A percentile compares a stretch with the other conserved stretches of the same genome.
These are phyloP conservation scores for Rhingia rostrata DNA, from an alignment of 2,888 invertebrate genomes.

Conservation along the genomic window DNA sequence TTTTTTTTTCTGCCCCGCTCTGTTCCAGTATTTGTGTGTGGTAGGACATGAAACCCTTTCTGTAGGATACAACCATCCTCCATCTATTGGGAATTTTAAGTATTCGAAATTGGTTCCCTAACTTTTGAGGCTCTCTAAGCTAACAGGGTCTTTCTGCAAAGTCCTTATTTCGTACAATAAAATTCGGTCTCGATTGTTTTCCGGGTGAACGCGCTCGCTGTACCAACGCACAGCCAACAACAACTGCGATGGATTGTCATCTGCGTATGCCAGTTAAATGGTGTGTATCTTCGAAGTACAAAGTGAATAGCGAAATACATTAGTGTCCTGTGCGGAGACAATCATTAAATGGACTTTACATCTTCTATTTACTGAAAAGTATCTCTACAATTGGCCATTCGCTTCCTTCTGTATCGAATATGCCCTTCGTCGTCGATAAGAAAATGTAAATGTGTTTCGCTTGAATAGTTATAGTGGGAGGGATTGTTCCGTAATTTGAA, in stretches of 20 bases:
- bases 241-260: background rate
- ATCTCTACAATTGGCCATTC: slow-evolving; percentile 32
- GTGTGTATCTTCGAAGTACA: background rate
- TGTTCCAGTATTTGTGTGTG: background rate
- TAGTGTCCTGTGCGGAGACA: slow-evolving; percentile 19
- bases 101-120: slow-evolving; percentile 22
- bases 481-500: slow-evolving; percentile 28
- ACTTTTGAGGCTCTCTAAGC: slow-evolving; percentile 28
- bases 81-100: slow-evolving; percentile 6
- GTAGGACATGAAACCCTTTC: slow-evolving; percentile 11
- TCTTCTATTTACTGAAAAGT: slow-evolving; percentile 40
- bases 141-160: slow-evolving; percentile 7
- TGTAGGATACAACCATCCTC: background rate
- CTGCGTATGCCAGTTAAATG: slow-evolving; percentile 12
- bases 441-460: slow-evolving; percentile 38
- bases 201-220: slow-evolving; percentile 26
- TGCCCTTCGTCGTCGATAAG: slow-evolving; percentile 39
- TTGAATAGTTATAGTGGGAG: background rate
- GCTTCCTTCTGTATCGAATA: slow-evolving; percentile 26
- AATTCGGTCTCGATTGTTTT: slow-evolving; percentile 50
- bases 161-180: slow-evolving; percentile 51
- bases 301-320: slow-evolving; percentile 14
- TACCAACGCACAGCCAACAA: slow-evolving; percentile 10
- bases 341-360: slow-evolving; percentile 43
- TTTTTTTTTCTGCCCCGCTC: background rate